These are phyloP conservation scores for Acanthurus lineatus DNA, from an alignment of 2,797 vertebrate species.

Conservation along the genomic window DNA sequence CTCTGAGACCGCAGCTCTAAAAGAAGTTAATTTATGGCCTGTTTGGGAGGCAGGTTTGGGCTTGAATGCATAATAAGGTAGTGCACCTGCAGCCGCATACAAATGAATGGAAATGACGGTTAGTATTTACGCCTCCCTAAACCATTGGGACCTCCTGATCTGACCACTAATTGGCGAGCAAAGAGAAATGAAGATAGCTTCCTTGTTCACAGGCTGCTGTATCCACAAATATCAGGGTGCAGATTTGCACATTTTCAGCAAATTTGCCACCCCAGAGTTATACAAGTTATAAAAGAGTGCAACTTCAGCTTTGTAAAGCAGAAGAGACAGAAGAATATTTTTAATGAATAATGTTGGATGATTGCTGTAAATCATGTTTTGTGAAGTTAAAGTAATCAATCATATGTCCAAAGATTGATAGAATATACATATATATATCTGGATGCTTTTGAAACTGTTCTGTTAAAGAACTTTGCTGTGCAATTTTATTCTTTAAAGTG, in stretches of 20 bases:
- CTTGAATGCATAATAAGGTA: slow-evolving; percentile 85
- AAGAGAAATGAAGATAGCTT: slow-evolving; percentile 71
- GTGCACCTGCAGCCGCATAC: slow-evolving; percentile 86
- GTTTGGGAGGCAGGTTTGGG: slow-evolving; percentile 84
- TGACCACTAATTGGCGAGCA: slow-evolving; percentile 81
- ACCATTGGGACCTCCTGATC: slow-evolving; percentile 79
- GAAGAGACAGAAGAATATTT: neutral
- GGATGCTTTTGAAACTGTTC: neutral
- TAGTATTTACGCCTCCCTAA: slow-evolving; percentile 78
- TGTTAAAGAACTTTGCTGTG: neutral
- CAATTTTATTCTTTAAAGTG: neutral
- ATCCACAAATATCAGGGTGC: slow-evolving; percentile 61
- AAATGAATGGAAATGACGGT: slow-evolving; percentile 84
- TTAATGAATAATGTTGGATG: neutral
- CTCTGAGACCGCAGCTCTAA: slow-evolving; percentile 76
- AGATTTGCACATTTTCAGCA: slow-evolving; percentile 17
- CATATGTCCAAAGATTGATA: neutral
- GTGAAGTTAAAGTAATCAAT: neutral
- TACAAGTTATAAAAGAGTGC: neutral
- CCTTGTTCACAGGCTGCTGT: slow-evolving; percentile 52
- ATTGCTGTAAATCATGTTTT: neutral
- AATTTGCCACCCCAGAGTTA: neutral
- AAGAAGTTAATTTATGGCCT: slow-evolving; percentile 88
- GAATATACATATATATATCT: neutral
- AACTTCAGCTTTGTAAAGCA: neutral